Evolutionary conservation across 2,888 invertebrate species (phyloP).

Genomic region (Chromoteleia sp.): DNA sequence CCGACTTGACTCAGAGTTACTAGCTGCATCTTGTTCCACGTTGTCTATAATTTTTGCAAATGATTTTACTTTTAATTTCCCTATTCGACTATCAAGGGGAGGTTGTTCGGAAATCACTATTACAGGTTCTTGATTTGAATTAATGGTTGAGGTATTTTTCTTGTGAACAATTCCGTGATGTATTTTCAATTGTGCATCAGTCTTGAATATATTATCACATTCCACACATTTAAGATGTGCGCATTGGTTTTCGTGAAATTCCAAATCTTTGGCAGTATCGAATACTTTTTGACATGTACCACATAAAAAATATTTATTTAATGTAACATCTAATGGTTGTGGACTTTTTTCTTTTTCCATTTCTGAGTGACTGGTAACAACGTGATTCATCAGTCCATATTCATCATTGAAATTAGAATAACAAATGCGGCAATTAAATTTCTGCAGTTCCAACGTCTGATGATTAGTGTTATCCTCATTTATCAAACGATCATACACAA

Average conservation of each 20-base stretch:
- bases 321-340: neutral
- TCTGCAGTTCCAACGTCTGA: constrained; percentile 2
- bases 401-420: constrained; percentile 22
- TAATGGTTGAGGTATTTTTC: neutral
- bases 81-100: constrained; percentile 23
- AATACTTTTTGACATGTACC: constrained; percentile 52
- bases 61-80: constrained; percentile 65
- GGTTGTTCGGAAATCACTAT: neutral
- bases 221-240: constrained; percentile 26
- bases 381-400: constrained; percentile 46
- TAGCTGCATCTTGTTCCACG: neutral
- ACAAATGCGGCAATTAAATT: constrained; percentile 47
- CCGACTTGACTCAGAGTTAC: constrained; percentile 6
- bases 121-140: neutral
- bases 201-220: constrained; percentile 46
- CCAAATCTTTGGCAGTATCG: constrained; percentile 7
- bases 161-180: constrained; percentile 55
- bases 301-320: constrained; percentile 57
- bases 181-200: constrained; percentile 38
- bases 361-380: constrained; percentile 23
- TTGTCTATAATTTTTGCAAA: constrained; percentile 59
- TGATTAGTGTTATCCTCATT: neutral
- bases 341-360: neutral
- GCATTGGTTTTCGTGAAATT: constrained; percentile 46
- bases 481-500: neutral